A percentile compares a stretch with the other conserved stretches of the same genome.
Evolutionary conservation across 1,140 invertebrate species (phyloP).

Genomic region (Lysiphlebus fabarum): DNA sequence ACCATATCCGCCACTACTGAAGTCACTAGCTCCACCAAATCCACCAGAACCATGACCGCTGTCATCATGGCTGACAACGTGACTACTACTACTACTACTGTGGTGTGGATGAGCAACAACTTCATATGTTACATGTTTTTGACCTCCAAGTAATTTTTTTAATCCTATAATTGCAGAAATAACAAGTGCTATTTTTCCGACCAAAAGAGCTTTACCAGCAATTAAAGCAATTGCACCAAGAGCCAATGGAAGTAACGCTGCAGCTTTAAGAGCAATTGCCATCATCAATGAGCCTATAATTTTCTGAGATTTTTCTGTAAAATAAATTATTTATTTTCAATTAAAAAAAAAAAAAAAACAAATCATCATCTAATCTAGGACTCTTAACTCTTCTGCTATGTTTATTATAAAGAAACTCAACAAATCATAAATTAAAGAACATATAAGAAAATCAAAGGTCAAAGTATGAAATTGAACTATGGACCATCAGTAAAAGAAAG

Average conservation of each 20-base stretch:
- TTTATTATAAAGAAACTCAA: not conserved
- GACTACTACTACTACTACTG: conserved; percentile 58
- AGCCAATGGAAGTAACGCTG: conserved; percentile 71
- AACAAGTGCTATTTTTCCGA: conserved; percentile 79
- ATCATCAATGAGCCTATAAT: conserved; percentile 73
- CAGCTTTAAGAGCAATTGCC: conserved; percentile 72
- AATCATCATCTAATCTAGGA: too few relatives aligned
- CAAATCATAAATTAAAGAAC: not conserved
- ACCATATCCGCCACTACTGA: conserved; percentile 57
- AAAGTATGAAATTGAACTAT: conserved; percentile 37
- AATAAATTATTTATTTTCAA: conserved; percentile 13
- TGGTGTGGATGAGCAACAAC: conserved; percentile 80
- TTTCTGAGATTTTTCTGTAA: conserved; percentile 70
- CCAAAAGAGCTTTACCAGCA: conserved; percentile 77
- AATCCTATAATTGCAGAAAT: conserved; percentile 77
- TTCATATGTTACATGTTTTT: conserved; percentile 79
- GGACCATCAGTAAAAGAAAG: conserved; percentile 41
- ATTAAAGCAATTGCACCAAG: conserved; percentile 77
- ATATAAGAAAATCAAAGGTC: conserved; percentile 46
- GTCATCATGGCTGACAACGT: conserved; percentile 61
- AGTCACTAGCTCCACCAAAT: conserved; percentile 54
- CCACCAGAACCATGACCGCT: conserved; percentile 62
- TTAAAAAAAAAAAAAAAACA: not conserved
- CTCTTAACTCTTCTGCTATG: not conserved
- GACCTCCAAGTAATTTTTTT: conserved; percentile 69